These are phyloP conservation scores for Eudyptes chrysolophus DNA, from an alignment of 2,113 vertebrate species.

Conservation along the genomic window DNA sequence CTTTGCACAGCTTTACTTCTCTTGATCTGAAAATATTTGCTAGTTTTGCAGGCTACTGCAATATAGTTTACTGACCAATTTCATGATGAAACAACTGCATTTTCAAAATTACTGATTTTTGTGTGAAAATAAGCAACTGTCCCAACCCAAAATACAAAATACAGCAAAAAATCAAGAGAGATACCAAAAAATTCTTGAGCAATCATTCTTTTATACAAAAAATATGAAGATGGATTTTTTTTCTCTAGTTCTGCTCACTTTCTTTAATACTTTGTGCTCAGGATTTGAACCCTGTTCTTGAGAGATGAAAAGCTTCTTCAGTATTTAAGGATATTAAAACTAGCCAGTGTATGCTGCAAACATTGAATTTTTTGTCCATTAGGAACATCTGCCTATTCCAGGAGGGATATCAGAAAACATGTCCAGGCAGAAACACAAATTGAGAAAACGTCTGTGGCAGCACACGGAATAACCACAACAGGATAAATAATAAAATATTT, in stretches of 20 bases:
- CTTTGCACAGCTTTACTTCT: not conserved
- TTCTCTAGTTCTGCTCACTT: not conserved
- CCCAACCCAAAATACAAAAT: not conserved
- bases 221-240: not conserved
- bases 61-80: not conserved
- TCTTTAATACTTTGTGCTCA: not conserved
- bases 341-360: not conserved
- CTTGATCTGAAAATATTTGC: not conserved
- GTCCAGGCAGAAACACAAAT: slow-evolving; percentile 34
- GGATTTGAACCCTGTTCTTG: not conserved
- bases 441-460: slow-evolving; percentile 10
- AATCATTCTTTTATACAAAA: not conserved
- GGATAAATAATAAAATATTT: slow-evolving; percentile 49
- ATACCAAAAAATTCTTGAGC: not conserved
- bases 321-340: not conserved
- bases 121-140: not conserved
- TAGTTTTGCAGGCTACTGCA: not conserved
- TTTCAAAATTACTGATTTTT: not conserved
- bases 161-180: not conserved
- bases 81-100: not conserved
- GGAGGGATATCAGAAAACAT: slow-evolving; percentile 1
- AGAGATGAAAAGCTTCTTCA: not conserved
- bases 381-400: slow-evolving; percentile 59
- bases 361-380: slow-evolving; percentile 1
- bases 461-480: slow-evolving; percentile 33